Conservation (phyloP, 2,797 vertebrate genomes). For the Cheirogaleus major region DNA sequence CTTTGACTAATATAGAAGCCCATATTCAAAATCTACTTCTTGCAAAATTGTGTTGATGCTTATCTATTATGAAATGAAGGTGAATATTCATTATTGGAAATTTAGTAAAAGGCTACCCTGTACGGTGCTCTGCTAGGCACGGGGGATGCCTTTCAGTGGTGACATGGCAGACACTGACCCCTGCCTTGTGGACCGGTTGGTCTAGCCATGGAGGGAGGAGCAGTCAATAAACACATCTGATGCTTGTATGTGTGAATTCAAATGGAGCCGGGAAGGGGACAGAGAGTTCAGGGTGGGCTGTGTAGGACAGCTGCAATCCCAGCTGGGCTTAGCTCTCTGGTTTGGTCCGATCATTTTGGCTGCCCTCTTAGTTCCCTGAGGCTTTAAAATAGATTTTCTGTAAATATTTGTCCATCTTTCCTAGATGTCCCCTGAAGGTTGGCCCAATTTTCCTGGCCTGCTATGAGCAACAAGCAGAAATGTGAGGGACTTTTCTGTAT, state of each 20-base stretch:
- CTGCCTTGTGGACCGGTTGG: not conserved
- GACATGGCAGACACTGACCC: not conserved
- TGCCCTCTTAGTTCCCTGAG: not conserved
- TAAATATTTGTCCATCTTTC: not conserved
- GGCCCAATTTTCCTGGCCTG: not conserved
- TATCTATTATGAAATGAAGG: not conserved
- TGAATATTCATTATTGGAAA: not conserved
- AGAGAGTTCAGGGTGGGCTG: not conserved
- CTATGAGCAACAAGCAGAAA: not conserved
- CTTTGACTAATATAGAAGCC: not conserved
- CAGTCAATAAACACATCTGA: not conserved
- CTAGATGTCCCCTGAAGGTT: not conserved
- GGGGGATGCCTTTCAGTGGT: rapidly evolving
- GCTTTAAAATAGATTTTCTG: not conserved
- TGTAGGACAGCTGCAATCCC: not conserved
- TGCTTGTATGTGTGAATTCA: not conserved
- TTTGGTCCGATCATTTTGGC: not conserved
- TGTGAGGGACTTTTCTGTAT: not conserved
- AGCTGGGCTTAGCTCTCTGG: not conserved
- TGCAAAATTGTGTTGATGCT: not conserved
- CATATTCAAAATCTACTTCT: not conserved
- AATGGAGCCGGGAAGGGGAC: not conserved
- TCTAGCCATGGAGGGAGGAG: not conserved
- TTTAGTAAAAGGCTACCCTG: not conserved
- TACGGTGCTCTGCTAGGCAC: too few species aligned